A percentile compares a stretch with the other conserved stretches of the same genome.
Evolutionary conservation across 1,140 invertebrate species (phyloP).

Genomic region (Acyrthosiphon pisum): DNA sequence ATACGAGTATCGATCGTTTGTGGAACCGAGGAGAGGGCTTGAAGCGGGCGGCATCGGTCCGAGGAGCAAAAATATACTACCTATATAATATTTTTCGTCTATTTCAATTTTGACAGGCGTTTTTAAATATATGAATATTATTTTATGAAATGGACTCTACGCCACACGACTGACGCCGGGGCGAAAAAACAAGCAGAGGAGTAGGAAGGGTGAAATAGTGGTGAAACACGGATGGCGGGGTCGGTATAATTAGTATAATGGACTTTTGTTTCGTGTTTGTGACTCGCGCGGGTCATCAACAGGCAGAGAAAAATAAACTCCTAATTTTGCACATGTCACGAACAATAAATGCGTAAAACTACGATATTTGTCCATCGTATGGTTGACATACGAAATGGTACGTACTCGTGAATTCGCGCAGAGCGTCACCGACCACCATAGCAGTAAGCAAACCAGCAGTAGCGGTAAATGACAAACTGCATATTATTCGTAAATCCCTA

Average conservation of each 20-base stretch:
- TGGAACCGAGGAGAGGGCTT: not conserved
- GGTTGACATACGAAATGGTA: not conserved
- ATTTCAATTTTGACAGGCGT: not conserved
- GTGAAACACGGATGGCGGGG: not conserved
- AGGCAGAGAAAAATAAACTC: not conserved
- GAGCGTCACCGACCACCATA: not conserved
- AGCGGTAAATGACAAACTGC: not conserved
- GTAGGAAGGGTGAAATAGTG: not conserved
- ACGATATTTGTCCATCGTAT: not conserved
- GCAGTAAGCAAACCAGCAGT: not conserved
- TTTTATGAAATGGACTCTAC: not conserved
- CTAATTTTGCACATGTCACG: not conserved
- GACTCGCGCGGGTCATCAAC: not conserved
- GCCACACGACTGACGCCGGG: too few species aligned
- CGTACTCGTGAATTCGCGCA: not conserved
- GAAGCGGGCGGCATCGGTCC: not conserved
- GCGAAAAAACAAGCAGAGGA: not conserved
- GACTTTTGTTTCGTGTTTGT: not conserved
- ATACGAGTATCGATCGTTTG: slow-evolving; percentile 10
- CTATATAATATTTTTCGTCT: not conserved
- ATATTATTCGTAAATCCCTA: not conserved
- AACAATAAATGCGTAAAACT: not conserved
- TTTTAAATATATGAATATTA: not conserved
- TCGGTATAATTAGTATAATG: slow-evolving; percentile 24
- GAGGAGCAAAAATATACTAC: not conserved